Percentiles rank a stretch among this genome's conserved stretches.
These are phyloP conservation scores for Scopus umbretta DNA, from an alignment of 2,113 vertebrate genomes.

Conservation along the genomic window DNA sequence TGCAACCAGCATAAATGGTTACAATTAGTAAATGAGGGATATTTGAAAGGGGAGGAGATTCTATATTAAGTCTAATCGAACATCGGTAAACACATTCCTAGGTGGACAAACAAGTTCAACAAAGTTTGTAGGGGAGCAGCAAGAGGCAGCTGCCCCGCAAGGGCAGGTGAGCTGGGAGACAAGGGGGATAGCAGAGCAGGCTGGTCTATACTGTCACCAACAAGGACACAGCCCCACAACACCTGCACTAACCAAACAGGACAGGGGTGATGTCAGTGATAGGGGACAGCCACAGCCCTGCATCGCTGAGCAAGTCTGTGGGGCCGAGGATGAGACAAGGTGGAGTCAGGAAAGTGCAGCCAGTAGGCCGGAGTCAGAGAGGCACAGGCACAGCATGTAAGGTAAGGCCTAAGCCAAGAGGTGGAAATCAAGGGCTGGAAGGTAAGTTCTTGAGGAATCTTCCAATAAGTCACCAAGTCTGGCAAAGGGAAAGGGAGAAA, in stretches of 20 bases:
- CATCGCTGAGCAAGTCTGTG: not conserved
- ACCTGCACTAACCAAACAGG: accelerated
- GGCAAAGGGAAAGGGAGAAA: not conserved
- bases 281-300: not conserved
- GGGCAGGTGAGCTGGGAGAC: not conserved
- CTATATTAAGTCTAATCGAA: not conserved
- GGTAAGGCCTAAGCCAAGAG: not conserved
- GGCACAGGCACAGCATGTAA: not conserved
- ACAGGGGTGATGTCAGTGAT: not conserved
- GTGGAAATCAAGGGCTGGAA: not conserved
- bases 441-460: not conserved
- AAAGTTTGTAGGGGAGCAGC: not conserved
- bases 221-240: not conserved
- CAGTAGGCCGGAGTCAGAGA: not conserved
- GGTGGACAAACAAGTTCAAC: not conserved
- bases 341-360: not conserved
- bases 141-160: not conserved
- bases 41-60: not conserved
- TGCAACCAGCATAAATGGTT: not conserved
- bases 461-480: not conserved
- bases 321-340: accelerated
- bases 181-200: not conserved
- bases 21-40: not conserved
- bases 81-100: not conserved
- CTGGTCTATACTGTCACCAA: not conserved